phyloP scores from a whole-genome alignment of 1,140 invertebrate species.

The Pararge aegeria region DNA sequence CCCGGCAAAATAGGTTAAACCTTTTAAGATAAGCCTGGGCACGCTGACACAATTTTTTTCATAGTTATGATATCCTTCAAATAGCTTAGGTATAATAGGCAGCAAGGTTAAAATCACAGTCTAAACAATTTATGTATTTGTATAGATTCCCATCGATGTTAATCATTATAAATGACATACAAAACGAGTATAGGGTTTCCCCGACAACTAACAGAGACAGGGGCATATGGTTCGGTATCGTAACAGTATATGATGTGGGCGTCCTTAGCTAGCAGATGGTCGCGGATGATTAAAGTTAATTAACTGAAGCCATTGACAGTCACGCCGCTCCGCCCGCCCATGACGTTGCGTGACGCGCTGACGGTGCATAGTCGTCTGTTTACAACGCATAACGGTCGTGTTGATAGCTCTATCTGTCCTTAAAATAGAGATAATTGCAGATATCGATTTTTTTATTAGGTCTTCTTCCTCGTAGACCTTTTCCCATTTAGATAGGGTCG shows the following conservation, averaged over 20 bases:
- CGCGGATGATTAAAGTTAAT: conserved; percentile 77
- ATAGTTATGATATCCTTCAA: too few relatives aligned
- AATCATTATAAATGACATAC: neutral
- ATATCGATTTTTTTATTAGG: too few relatives aligned
- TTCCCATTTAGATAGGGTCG: too few relatives aligned
- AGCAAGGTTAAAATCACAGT: too few relatives aligned
- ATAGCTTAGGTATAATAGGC: too few relatives aligned
- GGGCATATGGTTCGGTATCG: conserved; percentile 42
- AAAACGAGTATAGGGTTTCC: conserved; percentile 43
- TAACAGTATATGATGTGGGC: conserved; percentile 67
- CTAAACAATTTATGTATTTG: neutral
- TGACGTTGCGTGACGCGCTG: conserved; percentile 23
- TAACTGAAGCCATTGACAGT: conserved; percentile 78
- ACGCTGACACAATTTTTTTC: too few relatives aligned
- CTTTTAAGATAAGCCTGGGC: too few relatives aligned
- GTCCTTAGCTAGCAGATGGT: conserved; percentile 65
- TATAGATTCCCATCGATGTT: neutral
- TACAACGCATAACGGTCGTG: neutral
- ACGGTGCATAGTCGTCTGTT: conserved; percentile 3
- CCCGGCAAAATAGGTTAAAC: too few relatives aligned
- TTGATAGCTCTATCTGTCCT: neutral
- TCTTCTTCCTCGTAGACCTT: too few relatives aligned
- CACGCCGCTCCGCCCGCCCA: conserved; percentile 37
- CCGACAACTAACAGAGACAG: conserved; percentile 37
- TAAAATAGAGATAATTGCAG: neutral